Conservation (phyloP, 2,797 vertebrate genomes). For the Alexandromys oeconomus region DNA sequence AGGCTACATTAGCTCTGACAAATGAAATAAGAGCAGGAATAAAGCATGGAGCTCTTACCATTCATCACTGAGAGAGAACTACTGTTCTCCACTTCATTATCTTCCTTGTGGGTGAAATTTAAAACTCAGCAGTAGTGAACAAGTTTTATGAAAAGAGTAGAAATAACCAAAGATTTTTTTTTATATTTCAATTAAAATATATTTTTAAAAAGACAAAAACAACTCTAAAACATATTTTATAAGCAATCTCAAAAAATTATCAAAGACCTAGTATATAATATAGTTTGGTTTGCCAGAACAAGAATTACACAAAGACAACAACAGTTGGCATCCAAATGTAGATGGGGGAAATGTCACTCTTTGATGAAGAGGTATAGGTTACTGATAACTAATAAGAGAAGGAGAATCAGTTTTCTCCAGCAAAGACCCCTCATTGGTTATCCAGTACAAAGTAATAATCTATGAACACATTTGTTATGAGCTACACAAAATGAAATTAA, state of each 20-base stretch:
- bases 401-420: background rate
- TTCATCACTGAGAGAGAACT: background rate
- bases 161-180: too few relatives aligned
- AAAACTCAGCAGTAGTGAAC: background rate
- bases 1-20: background rate
- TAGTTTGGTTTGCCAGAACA: background rate
- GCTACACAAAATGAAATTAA: background rate
- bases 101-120: background rate
- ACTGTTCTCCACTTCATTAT: background rate
- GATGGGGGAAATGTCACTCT: background rate
- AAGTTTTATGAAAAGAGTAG: background rate
- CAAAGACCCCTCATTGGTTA: background rate
- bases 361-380: background rate
- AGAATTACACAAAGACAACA: background rate
- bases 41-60: background rate
- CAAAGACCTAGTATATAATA: background rate
- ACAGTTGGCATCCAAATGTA: background rate
- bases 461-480: background rate
- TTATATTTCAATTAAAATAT: background rate
- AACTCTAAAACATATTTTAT: background rate
- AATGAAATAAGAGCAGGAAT: slow-evolving; percentile 4
- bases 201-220: background rate
- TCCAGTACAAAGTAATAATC: background rate
- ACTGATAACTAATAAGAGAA: background rate
- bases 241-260: background rate